Evolutionary conservation across 2,888 invertebrate species (phyloP), one percentile per base, ranked within the genome.

Genomic region (Idaea aversata): DNA sequence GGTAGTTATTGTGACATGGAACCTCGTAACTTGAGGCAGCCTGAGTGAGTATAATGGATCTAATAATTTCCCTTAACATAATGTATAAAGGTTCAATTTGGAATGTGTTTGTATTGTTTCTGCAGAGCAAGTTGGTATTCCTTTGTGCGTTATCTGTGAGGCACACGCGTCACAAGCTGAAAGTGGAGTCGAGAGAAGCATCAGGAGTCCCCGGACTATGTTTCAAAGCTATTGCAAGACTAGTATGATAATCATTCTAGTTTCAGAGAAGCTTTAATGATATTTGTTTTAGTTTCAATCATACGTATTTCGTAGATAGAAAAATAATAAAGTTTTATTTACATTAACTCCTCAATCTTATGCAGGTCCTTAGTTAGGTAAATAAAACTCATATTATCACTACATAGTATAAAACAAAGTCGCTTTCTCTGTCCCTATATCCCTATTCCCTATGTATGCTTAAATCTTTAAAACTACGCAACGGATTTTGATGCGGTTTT

Each of bases 141-240:
- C 78, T 82, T 77, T 76, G 74, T 72, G 74, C 77, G 79, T 83
- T 85, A 84, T 83, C 83, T 77, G 65, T 69, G 69, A 64, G 74
- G 71, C 78, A 78, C 83, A 83, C 78, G 76, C 81, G 77, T 77
- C 71, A 71, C 67, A 69, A 74, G 70, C 70, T 70, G 65, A 72
- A 71, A 75, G 65, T 67, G 69, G 73, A 72, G 72, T 67, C 77
- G 80, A 82, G 81, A 82, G 80, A 77, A 76, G 74, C 66, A 72
- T 74, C 77, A 75, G 13, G 47, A 47, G 47, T 47, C 47, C 76
- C 70, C 72, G 73, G 76, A 75, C 75, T 72, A 71, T 72, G 73
- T 75, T 72, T 74, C 75, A 75, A 65, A 67, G 67, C 68, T 67
- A 67, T 66, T 74, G 73, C 71, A 74, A 47, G 47, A 47, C 47